Base-by-base conservation (phyloP, 2,888 invertebrate species). In the Polydrusus pterygomalis region DNA sequence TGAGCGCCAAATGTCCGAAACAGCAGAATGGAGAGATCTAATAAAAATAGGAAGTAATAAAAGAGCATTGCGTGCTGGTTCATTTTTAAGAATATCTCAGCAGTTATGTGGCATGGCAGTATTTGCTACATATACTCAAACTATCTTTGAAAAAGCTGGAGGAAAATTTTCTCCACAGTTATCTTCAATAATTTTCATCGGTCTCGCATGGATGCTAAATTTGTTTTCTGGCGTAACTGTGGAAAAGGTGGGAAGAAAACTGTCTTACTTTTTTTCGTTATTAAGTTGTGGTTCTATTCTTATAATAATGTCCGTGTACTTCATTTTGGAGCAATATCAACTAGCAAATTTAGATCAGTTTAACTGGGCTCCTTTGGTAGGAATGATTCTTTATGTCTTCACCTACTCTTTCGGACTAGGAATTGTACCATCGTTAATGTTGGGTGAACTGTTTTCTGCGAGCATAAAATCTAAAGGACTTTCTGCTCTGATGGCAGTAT, bases 131-230 rank as follows among this genome's bases (percentile, higher is more conserved):
- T 85, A 85, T 51, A 82, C 83, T 3, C 84, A 85, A 64, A 81
- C 81, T 40, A 83, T 87, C 56, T 87, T 87, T 70, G 79, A 82
- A 56, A 81, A 83, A 80, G 82, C 86, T 8, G 85, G 85, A 40
- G 83, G 83, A n/a, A 77, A 83, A 63, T 74, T 86, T 6, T 81
- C 82, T 0, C 81, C 84, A 10, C 82, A 80, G 67, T 76, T 80
- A 8, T 84, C 85, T 5, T 80, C 84, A 0, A 84, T 85, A 45
- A 81, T 85, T 9, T 83, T 73, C 25, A 18, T 83, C 45, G 80
- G 80, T 8, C 70, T 80, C 1, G 60, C 74, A 34, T 74, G 81
- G 43, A 54, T 75, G 8, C 56, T 80, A 20, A 77, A 79, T 49
- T 58, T 80, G 2, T 63, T 80, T 56, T 79, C 80, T 0, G 74